phyloP scores from a whole-genome alignment of 2,113 vertebrate genomes.

The Abramis brama region DNA sequence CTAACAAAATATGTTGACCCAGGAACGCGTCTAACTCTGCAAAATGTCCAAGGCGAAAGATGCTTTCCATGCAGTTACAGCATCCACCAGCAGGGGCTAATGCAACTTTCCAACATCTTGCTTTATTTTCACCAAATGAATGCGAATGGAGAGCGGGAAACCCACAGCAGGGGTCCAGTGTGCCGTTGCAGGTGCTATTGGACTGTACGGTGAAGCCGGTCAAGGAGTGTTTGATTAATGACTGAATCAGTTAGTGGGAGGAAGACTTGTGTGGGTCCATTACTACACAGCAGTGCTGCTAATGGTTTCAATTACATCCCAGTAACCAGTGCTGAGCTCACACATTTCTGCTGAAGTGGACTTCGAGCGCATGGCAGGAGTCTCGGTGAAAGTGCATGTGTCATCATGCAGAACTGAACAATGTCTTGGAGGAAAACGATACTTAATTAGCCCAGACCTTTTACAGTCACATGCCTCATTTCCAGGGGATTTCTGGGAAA shows the following conservation, averaged over 20 bases:
- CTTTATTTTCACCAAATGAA: not conserved
- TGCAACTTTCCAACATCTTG: not conserved
- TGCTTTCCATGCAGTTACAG: not conserved
- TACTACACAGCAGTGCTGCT: constrained; percentile 81
- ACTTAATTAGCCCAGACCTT: not conserved
- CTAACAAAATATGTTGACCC: too few species aligned
- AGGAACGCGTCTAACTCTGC: too few species aligned
- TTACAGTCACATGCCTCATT: not conserved
- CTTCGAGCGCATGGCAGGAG: constrained; percentile 47
- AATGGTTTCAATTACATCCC: constrained; percentile 83
- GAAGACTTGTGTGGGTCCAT: constrained; percentile 79
- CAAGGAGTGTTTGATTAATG: constrained; percentile 76
- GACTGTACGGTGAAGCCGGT: constrained; percentile 13
- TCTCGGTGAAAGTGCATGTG: not conserved
- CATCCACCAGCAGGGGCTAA: not conserved
- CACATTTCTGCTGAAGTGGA: constrained; percentile 64
- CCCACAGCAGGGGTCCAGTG: not conserved
- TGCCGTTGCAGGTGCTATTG: constrained; percentile 12
- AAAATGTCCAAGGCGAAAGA: not conserved
- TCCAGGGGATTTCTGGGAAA: not conserved
- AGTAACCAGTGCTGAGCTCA: constrained; percentile 80
- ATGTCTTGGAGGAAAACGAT: not conserved
- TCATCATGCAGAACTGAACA: not conserved
- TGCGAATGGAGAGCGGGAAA: not conserved
- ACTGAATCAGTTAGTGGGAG: constrained; percentile 79